A percentile compares a stretch with the other conserved stretches of the same genome.
Evolutionary conservation across 2,888 invertebrate genomes (phyloP).

Genomic region (Eustalomyia histrio): DNA sequence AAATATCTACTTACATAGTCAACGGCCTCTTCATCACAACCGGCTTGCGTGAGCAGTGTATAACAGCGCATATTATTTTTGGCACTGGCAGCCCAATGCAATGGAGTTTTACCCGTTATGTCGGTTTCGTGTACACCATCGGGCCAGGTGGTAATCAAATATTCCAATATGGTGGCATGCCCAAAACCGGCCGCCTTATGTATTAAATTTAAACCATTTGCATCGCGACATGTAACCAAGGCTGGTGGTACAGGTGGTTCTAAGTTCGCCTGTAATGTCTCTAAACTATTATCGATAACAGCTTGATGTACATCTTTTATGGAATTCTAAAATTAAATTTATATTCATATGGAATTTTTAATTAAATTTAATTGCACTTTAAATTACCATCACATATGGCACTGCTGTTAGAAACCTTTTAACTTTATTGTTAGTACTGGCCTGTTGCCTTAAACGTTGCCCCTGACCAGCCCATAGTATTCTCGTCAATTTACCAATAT

Average conservation of each 20-base stretch:
- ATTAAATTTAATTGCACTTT: too few species aligned
- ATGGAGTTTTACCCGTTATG: constrained; percentile 90
- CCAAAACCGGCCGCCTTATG: constrained; percentile 94
- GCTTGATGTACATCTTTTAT: constrained; percentile 90
- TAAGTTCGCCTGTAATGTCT: constrained; percentile 84
- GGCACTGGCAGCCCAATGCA: constrained; percentile 92
- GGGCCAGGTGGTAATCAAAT: constrained; percentile 85
- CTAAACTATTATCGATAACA: constrained; percentile 88
- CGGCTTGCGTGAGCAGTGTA: constrained; percentile 87
- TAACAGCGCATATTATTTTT: constrained; percentile 89
- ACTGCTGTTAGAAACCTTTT: constrained; percentile 93
- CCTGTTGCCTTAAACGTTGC: constrained; percentile 88
- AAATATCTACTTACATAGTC: constrained; percentile 86
- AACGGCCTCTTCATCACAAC: constrained; percentile 90
- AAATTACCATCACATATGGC: constrained; percentile 92
- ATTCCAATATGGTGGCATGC: constrained; percentile 86
- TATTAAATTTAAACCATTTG: constrained; percentile 90
- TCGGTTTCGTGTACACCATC: constrained; percentile 86
- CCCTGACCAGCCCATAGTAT: constrained; percentile 96
- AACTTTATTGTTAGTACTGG: constrained; percentile 90
- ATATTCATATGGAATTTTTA: not conserved
- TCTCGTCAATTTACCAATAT: constrained; percentile 90
- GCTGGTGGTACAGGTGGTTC: constrained; percentile 86
- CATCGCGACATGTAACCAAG: constrained; percentile 87
- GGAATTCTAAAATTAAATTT: constrained; percentile 83